phyloP scores from a whole-genome alignment of 2,888 invertebrate species.

The Platycheirus albimanus region DNA sequence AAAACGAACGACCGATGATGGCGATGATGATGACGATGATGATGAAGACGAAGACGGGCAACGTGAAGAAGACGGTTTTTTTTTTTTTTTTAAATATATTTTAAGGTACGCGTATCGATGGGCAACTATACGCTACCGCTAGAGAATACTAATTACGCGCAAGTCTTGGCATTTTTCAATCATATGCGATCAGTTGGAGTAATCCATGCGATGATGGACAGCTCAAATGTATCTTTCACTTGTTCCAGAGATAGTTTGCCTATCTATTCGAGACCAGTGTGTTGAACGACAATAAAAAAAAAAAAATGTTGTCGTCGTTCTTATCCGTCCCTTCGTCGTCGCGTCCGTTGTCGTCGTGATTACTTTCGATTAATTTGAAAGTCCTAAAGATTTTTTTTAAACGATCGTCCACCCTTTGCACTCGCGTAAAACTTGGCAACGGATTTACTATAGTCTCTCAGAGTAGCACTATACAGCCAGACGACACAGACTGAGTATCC shows the following conservation, averaged over 20 bases:
- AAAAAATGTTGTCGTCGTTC: not conserved
- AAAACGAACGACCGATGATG: constrained; percentile 37
- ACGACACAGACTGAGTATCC: constrained; percentile 35
- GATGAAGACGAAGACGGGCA: too few species aligned
- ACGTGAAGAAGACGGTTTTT: constrained; percentile 43
- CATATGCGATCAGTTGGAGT: constrained; percentile 54
- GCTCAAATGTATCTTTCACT: constrained; percentile 60
- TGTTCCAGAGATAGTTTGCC: constrained; percentile 41
- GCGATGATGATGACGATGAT: constrained; percentile 19
- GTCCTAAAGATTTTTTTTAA: constrained; percentile 58
- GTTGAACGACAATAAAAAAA: constrained; percentile 11
- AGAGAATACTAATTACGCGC: constrained; percentile 71
- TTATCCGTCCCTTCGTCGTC: constrained; percentile 56
- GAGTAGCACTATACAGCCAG: constrained; percentile 53
- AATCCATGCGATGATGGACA: constrained; percentile 49
- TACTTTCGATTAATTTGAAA: constrained; percentile 59
- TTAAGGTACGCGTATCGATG: constrained; percentile 64
- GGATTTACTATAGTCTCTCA: constrained; percentile 49
- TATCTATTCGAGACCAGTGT: constrained; percentile 21
- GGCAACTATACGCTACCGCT: constrained; percentile 64
- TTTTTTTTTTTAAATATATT: constrained; percentile 24
- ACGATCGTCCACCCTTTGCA: constrained; percentile 66
- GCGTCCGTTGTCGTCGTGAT: constrained; percentile 24
- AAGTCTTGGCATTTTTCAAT: constrained; percentile 64
- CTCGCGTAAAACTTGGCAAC: constrained; percentile 55